Evolutionary conservation across 2,113 vertebrate species (phyloP).

Genomic region (Sturnus vulgaris): DNA sequence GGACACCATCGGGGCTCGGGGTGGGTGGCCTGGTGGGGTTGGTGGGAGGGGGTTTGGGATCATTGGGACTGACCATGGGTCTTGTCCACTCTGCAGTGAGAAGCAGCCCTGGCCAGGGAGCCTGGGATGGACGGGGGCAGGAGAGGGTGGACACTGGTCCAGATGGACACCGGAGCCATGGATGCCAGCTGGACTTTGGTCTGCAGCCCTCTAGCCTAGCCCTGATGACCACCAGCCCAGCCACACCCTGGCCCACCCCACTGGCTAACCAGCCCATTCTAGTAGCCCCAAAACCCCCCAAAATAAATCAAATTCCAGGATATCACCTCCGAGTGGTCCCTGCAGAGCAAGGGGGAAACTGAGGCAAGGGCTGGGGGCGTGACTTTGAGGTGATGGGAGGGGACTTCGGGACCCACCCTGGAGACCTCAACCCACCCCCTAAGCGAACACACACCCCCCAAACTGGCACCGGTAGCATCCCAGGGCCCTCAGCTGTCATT

Average conservation of each 20-base stretch:
- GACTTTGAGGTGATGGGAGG: not conserved
- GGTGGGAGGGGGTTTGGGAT: not conserved
- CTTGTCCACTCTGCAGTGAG: not conserved
- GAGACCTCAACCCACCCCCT: not conserved
- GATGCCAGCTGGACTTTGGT: too few relatives aligned
- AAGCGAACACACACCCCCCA: not conserved
- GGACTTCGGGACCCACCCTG: not conserved
- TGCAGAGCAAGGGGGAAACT: not conserved
- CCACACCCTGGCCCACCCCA: too few relatives aligned
- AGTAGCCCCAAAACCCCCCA: not conserved
- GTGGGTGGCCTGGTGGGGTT: not conserved
- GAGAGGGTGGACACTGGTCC: not conserved
- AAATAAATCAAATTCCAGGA: not conserved
- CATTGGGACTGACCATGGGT: rapidly evolving
- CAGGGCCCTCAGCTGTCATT: not conserved
- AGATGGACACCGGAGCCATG: not conserved
- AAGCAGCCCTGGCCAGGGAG: rapidly evolving
- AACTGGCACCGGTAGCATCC: not conserved
- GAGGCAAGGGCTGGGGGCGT: not conserved
- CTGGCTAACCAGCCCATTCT: not conserved
- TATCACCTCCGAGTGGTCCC: not conserved
- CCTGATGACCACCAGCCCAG: too few relatives aligned
- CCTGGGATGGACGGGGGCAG: not conserved
- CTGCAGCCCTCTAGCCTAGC: not conserved
- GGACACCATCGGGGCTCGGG: rapidly evolving